Evolutionary conservation across 2,113 vertebrate species (phyloP).

Genomic region (Symphodus melops): DNA sequence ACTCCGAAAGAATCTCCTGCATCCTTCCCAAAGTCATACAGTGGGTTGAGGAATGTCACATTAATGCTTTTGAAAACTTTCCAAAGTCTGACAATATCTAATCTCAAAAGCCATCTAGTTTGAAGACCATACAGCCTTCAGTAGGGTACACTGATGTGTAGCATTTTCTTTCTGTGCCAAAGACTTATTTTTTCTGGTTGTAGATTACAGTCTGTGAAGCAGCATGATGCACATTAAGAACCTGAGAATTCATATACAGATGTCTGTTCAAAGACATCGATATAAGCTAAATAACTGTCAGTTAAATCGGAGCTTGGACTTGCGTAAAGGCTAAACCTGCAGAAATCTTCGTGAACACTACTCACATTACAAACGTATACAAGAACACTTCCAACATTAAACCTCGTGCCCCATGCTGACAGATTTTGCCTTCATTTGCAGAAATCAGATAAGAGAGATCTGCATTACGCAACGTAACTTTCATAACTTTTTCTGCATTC

Average conservation of each 20-base stretch:
- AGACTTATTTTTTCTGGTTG: background rate
- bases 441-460: too few species aligned
- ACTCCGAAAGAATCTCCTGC: background rate
- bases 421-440: too few species aligned
- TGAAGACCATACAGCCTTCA: too few species aligned
- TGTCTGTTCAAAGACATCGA: background rate
- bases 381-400: too few species aligned
- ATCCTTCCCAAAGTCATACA: conserved; percentile 3
- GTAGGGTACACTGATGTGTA: background rate
- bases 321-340: too few species aligned
- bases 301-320: too few species aligned
- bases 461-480: too few species aligned
- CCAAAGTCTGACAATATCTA: conserved; percentile 6
- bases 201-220: background rate
- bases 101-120: background rate
- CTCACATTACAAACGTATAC: too few species aligned
- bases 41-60: background rate
- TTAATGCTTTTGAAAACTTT: background rate
- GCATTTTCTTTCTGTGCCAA: background rate
- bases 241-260: background rate
- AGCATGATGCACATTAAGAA: background rate
- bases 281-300: background rate
- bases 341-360: too few species aligned
- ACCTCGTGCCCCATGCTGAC: too few species aligned
- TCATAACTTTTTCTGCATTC: too few species aligned